phyloP scores from a whole-genome alignment of 2,797 vertebrate genomes.

The Choloepus didactylus region DNA sequence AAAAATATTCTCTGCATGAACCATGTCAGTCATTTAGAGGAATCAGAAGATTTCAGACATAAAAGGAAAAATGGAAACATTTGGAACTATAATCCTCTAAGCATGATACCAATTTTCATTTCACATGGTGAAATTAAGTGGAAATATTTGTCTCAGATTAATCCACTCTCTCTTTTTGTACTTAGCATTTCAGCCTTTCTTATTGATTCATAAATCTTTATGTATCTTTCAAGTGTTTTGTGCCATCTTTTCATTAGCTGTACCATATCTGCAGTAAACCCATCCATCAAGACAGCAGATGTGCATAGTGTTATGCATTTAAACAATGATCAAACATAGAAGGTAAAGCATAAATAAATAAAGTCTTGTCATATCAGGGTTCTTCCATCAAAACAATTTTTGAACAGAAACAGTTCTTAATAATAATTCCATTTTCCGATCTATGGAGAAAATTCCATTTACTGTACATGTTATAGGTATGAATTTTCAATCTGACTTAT shows the following conservation, averaged over 20 bases:
- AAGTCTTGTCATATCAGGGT: not conserved
- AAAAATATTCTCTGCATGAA: not conserved
- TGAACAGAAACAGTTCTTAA: slow-evolving; percentile 31
- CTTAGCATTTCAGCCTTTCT: slow-evolving; percentile 42
- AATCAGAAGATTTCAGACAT: not conserved
- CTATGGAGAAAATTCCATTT: slow-evolving; percentile 64
- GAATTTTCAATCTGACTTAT: slow-evolving; percentile 73
- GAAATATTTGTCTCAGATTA: slow-evolving; percentile 60
- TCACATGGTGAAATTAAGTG: not conserved
- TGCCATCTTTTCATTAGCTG: slow-evolving; percentile 79
- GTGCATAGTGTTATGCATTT: not conserved
- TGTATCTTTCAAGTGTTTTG: slow-evolving; percentile 50
- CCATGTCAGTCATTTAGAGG: not conserved
- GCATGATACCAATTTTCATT: not conserved
- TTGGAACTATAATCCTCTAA: not conserved
- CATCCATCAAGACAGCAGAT: slow-evolving; percentile 60
- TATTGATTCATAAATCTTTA: slow-evolving; percentile 74
- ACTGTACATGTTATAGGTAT: not conserved
- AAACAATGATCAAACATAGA: slow-evolving; percentile 45
- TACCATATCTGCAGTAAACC: not conserved
- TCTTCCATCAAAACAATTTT: slow-evolving; percentile 50
- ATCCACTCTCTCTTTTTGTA: not conserved
- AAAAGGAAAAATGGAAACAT: slow-evolving; percentile 19
- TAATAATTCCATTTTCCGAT: slow-evolving; percentile 76
- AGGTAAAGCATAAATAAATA: slow-evolving; percentile 58